phyloP scores from a whole-genome alignment of 2,797 vertebrate genomes.

The Heterohyrax brucei region DNA sequence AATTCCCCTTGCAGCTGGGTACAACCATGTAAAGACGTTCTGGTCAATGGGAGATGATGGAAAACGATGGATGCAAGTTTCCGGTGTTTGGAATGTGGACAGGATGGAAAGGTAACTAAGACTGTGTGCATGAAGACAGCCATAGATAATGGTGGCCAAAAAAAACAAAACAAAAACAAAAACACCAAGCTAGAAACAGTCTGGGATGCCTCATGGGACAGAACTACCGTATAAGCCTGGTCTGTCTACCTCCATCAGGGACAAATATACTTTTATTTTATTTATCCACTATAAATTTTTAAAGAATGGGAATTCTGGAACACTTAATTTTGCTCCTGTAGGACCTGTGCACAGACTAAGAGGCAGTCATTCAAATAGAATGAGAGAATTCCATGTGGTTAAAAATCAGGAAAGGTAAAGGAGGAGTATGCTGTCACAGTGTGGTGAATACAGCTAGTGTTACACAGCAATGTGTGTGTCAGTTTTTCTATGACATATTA shows the following conservation, averaged over 20 bases:
- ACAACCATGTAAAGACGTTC: neutral
- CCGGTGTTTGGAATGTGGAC: conserved; percentile 23
- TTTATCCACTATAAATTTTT: neutral
- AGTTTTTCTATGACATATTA: no score
- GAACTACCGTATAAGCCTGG: neutral
- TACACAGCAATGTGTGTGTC: no score
- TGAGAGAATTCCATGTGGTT: no score
- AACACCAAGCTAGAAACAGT: neutral
- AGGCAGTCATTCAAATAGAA: no score
- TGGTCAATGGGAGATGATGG: neutral
- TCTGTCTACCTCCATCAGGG: neutral
- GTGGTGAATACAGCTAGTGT: no score
- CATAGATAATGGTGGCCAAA: neutral
- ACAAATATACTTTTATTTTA: neutral
- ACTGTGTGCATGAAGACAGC: neutral
- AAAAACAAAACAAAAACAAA: neutral
- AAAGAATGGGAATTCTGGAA: no score
- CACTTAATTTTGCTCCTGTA: no score
- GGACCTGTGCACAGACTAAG: no score
- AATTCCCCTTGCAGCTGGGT: neutral
- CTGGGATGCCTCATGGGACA: neutral
- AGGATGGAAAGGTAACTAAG: neutral
- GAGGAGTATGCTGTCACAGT: no score
- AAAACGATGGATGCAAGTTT: neutral
- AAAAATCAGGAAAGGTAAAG: no score